A percentile compares a stretch with the other conserved stretches of the same genome.
phyloP scores from a whole-genome alignment of 2,797 vertebrate genomes.

The Limnodromus scolopaceus region DNA sequence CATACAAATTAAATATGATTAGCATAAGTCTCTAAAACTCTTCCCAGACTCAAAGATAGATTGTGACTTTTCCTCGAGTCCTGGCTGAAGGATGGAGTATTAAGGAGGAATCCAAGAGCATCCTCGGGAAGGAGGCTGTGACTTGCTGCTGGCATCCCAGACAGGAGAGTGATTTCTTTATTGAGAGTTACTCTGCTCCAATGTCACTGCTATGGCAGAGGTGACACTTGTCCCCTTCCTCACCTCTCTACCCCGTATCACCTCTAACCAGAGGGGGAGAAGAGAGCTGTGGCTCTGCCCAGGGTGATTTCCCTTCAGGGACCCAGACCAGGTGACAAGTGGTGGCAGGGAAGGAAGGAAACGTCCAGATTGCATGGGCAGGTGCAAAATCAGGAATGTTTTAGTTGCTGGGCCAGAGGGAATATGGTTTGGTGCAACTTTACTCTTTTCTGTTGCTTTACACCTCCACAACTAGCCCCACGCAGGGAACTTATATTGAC shows the following conservation, averaged over 20 bases:
- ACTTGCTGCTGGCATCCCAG: not conserved
- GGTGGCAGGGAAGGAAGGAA: not conserved
- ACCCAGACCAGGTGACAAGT: not conserved
- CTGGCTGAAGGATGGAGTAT: not conserved
- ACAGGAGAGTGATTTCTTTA: not conserved
- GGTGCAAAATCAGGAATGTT: not conserved
- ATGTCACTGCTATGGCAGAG: not conserved
- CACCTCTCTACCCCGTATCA: not conserved
- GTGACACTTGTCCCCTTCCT: not conserved
- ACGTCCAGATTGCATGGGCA: rapidly evolving
- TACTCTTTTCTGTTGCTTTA: not conserved
- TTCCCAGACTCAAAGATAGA: not conserved
- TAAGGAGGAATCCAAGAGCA: not conserved
- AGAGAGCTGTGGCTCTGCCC: not conserved
- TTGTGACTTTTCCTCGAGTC: not conserved
- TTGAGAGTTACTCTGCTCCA: not conserved
- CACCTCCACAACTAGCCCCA: not conserved
- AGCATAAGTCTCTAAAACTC: slow-evolving; percentile 42
- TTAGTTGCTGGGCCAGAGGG: not conserved
- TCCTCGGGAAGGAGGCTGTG: not conserved
- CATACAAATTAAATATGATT: slow-evolving; percentile 59
- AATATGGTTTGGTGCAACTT: not conserved
- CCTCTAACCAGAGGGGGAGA: not conserved
- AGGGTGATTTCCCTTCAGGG: not conserved
- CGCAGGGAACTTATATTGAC: rapidly evolving